Evolutionary conservation across 64 coral and sea anemone genomes (phyloP).

Genomic region (Trachythela sp.): DNA sequence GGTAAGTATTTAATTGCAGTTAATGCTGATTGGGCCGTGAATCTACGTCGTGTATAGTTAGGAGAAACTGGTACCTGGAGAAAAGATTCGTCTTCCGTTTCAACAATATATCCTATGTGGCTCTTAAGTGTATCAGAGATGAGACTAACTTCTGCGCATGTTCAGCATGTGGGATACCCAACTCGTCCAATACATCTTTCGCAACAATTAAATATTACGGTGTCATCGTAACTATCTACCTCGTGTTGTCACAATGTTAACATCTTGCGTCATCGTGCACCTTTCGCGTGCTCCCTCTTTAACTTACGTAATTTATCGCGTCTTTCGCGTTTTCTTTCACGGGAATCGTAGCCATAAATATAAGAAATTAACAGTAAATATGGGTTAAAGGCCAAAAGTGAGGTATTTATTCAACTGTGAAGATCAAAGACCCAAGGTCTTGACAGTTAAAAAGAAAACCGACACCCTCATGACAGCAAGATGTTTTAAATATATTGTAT

Average conservation of each 20-base stretch:
- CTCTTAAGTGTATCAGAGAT: constrained; percentile 70
- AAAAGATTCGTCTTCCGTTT: constrained; percentile 41
- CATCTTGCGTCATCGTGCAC: constrained; percentile 59
- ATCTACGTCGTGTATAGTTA: too few species aligned
- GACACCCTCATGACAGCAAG: too few species aligned
- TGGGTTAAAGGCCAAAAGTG: too few species aligned
- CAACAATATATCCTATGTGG: constrained; percentile 56
- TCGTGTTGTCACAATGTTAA: constrained; percentile 81
- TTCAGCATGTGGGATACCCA: constrained; percentile 52
- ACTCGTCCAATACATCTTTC: constrained; percentile 80
- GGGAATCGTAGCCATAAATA: constrained; percentile 47
- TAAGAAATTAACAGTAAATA: constrained; percentile 42
- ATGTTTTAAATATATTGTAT: too few species aligned
- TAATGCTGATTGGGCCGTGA: too few species aligned
- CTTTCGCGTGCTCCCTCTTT: constrained; percentile 68
- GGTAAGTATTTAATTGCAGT: too few species aligned
- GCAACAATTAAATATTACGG: too few species aligned
- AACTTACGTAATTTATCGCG: constrained; percentile 71
- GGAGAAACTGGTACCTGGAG: too few species aligned
- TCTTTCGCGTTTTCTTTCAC: constrained; percentile 62
- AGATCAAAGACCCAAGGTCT: too few species aligned
- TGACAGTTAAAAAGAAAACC: too few species aligned
- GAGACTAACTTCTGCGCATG: constrained; percentile 63
- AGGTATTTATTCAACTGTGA: too few species aligned
- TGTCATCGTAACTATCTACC: constrained; percentile 44